Evolutionary conservation across 1,140 invertebrate genomes (phyloP).

Genomic region (Gerris buenoi): DNA sequence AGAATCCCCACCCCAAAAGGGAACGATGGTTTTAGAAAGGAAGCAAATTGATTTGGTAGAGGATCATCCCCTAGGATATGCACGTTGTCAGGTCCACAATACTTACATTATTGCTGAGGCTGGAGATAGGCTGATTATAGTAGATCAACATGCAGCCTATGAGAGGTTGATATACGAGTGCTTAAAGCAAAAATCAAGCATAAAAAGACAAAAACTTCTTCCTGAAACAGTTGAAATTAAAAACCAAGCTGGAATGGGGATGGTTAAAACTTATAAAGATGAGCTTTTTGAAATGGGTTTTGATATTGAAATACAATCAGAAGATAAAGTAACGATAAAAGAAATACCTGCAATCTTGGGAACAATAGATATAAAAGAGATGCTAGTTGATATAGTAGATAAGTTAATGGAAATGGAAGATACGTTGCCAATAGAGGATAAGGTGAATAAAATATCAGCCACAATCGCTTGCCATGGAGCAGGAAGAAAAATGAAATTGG

Average conservation of each 20-base stretch:
- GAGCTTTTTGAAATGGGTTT: no score
- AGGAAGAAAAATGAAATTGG: slow-evolving; percentile 1
- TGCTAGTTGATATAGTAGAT: slow-evolving; percentile 1
- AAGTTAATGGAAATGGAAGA: slow-evolving; percentile 1
- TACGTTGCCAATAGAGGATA: slow-evolving; percentile 1
- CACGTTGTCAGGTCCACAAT: not conserved
- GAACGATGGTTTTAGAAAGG: not conserved
- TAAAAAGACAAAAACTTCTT: slow-evolving; percentile 1
- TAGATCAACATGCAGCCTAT: slow-evolving; percentile 1
- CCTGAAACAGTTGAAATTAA: slow-evolving; percentile 1
- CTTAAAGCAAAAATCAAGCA: slow-evolving; percentile 1
- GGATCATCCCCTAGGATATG: slow-evolving; percentile 1
- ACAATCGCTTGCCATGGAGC: not conserved
- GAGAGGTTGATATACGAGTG: slow-evolving; percentile 1
- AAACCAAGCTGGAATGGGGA: not conserved
- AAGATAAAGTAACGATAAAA: no score
- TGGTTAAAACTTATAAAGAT: slow-evolving; percentile 1
- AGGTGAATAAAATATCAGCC: slow-evolving; percentile 1
- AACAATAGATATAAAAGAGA: slow-evolving; percentile 1
- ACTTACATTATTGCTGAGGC: no score
- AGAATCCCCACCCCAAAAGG: not conserved
- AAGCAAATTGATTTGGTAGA: no score
- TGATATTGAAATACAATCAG: no score
- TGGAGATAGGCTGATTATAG: slow-evolving; percentile 1
- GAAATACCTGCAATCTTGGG: no score